Conservation (phyloP, 2,888 invertebrate genomes). For the Xylota sylvarum region DNA sequence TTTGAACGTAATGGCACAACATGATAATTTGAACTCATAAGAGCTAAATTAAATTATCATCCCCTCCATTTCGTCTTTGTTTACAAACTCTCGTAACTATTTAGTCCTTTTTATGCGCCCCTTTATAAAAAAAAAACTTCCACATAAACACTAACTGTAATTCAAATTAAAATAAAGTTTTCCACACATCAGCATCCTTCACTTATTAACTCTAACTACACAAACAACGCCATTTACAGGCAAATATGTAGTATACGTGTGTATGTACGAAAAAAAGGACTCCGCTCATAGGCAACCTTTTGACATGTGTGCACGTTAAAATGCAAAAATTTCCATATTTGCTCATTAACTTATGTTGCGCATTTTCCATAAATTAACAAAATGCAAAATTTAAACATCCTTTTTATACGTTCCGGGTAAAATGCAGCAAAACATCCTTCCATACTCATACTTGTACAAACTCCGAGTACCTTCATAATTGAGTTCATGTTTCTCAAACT, state of each 20-base stretch:
- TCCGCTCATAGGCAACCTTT: neutral
- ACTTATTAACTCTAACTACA: no score
- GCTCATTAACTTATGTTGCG: conserved; percentile 44
- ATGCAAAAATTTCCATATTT: conserved; percentile 41
- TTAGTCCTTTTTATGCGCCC: no score
- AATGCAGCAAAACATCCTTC: no score
- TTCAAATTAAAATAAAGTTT: neutral
- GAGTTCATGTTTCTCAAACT: conserved; percentile 2
- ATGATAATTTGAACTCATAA: no score
- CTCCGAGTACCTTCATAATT: neutral
- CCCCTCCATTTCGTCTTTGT: no score
- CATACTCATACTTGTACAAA: neutral
- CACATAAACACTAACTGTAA: neutral
- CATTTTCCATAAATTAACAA: conserved; percentile 20
- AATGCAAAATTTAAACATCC: neutral
- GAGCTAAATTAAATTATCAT: no score
- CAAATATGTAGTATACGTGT: no score
- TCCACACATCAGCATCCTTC: neutral
- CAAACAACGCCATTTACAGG: no score
- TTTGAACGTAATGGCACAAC: no score
- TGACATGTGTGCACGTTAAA: conserved; percentile 24
- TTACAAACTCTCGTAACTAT: no score
- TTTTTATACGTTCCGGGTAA: neutral
- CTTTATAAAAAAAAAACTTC: no score
- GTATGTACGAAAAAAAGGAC: neutral